Conservation (phyloP, 2,888 invertebrate species). For the Chirona hameri region DNA sequence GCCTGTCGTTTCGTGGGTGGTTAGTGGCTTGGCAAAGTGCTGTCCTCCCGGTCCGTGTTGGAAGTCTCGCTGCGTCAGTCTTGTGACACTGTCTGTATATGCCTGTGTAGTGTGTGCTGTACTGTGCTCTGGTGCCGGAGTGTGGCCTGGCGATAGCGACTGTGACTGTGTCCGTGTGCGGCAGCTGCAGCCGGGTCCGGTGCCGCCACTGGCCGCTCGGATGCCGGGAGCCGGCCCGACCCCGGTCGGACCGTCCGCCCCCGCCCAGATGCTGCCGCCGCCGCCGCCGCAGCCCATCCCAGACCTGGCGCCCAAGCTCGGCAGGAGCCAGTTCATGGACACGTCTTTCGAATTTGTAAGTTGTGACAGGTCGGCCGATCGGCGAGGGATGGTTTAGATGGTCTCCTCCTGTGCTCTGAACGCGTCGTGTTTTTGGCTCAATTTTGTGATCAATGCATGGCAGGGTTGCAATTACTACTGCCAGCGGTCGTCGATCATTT, state of each 20-base stretch:
- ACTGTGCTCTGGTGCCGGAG: constrained; percentile 12
- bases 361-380: not conserved
- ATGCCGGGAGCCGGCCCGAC: constrained; percentile 23
- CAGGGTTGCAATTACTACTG: too few species aligned
- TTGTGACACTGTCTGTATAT: too few species aligned
- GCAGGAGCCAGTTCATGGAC: constrained; percentile 22
- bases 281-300: constrained; percentile 35
- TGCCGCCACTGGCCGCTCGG: constrained; percentile 13
- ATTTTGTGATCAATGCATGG: not conserved
- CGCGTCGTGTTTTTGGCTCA: not conserved
- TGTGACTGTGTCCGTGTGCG: not conserved
- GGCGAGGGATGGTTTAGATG: not conserved
- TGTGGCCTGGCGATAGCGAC: not conserved
- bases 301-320: constrained; percentile 4
- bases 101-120: too few species aligned
- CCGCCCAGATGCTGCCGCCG: constrained; percentile 33
- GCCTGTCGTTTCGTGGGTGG: too few species aligned
- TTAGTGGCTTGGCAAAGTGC: too few species aligned
- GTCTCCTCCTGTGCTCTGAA: too few species aligned
- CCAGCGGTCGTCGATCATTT: too few species aligned
- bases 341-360: constrained; percentile 24
- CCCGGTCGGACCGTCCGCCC: constrained; percentile 31
- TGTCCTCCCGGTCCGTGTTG: too few species aligned
- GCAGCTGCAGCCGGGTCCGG: constrained; percentile 32
- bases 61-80: too few species aligned